Evolutionary conservation across 1,140 invertebrate species (phyloP), one percentile per base, ranked within the genome.

Genomic region (Conus ventricosus): DNA sequence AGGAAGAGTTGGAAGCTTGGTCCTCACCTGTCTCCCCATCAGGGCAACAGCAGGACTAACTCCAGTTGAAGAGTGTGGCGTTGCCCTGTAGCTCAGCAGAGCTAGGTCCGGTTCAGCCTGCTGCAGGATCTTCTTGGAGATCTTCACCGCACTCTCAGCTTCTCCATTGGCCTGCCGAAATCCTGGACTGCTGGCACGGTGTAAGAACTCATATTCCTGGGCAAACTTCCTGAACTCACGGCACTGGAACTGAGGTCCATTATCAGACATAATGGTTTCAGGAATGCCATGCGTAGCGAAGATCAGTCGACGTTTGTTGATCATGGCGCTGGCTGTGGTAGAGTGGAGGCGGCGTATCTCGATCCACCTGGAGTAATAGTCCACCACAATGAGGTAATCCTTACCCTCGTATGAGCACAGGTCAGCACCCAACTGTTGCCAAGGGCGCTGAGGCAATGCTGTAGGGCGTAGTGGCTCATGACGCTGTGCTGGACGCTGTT

Each of bases 281-380:
- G 90, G 89, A 17, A 92, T 91, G 23, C 90, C 91, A 78, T 90
- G 87, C 27, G 87, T 87, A 13, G 88, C 89, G 86, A 93, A 93
- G 1, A 91, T 84, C 20, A 57, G 71, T 55, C 91, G 90, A 39
- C 91, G 55, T 5, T 87, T 60, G 8, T 60, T 75, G 39, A 91
- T 92, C 10, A 92, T 89, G 13, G 63, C 86, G 20, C 15, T 23
- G 10, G 88, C 57, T 55, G 88, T 90, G 25, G 82, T 88, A 67
- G 25, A 67, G 27, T 60, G 53, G n/a, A 51, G 91, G 75, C 27
- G 27, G 57, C 15, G 4, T 8, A 60, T 60, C 57, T 90, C 91
- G 8, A 90, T 55, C 67, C 78, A 92, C 23, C 84, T 81, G 53
- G 90, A 89, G 55, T n/a, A n/a, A n/a, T n/a, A n/a, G n/a, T 92